phyloP scores from a whole-genome alignment of 2,797 vertebrate genomes.

The Microcaecilia unicolor region DNA sequence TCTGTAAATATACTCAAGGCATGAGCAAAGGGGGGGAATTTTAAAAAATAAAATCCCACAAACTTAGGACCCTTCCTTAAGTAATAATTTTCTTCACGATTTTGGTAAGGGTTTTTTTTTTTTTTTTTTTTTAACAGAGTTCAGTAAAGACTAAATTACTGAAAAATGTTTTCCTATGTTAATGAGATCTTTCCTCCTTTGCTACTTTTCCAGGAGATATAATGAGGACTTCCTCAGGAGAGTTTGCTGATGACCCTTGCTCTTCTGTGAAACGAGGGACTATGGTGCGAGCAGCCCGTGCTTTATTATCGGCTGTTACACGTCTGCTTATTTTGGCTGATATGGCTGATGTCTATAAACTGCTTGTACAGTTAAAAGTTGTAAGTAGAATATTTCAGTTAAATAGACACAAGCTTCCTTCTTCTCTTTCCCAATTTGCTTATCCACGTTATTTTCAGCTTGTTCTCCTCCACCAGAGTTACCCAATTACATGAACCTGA shows the following conservation, averaged over 20 bases:
- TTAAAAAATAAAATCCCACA: not conserved
- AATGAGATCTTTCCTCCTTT: not conserved
- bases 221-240: slow-evolving; percentile 86
- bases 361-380: slow-evolving; percentile 93
- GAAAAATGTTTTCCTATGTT: not conserved
- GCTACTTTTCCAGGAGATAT: slow-evolving; percentile 57
- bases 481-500: too few relatives aligned
- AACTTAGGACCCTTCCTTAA: too few relatives aligned
- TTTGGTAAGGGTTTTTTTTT: too few relatives aligned
- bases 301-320: slow-evolving; percentile 91
- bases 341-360: slow-evolving; percentile 97
- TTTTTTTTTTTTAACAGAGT: too few relatives aligned
- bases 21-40: too few relatives aligned
- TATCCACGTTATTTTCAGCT: not conserved
- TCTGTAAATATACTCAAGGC: too few relatives aligned
- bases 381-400: slow-evolving; percentile 52
- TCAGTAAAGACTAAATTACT: too few relatives aligned
- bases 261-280: slow-evolving; percentile 94
- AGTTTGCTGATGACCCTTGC: slow-evolving; percentile 96
- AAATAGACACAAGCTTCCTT: too few relatives aligned
- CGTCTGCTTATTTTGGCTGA: slow-evolving; percentile 94
- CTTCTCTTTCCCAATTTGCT: not conserved
- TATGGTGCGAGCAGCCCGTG: slow-evolving; percentile 94
- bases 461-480: too few relatives aligned
- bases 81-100: too few relatives aligned